Conservation (phyloP, 1,140 invertebrate species). For the Magallana ariakensis region DNA sequence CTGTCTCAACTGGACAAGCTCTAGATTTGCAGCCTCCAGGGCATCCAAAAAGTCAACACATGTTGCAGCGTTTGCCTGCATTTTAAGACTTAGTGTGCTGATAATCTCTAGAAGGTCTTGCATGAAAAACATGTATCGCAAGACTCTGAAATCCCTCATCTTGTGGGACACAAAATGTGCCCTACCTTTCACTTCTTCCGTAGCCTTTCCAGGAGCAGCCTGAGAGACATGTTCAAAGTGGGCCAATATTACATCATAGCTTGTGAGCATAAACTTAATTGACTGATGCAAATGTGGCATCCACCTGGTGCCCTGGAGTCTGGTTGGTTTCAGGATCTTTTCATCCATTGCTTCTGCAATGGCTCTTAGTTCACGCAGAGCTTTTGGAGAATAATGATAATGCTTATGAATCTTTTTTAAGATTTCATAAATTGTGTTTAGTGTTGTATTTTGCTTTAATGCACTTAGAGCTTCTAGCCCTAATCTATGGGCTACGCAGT, state of each 20-base stretch:
- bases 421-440: conserved; percentile 37
- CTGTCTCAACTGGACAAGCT: conserved; percentile 3
- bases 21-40: background rate
- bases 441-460: conserved; percentile 1
- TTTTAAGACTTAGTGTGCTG: background rate
- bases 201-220: background rate
- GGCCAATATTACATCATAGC: conserved; percentile 9
- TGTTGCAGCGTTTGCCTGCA: background rate
- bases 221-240: conserved; percentile 45
- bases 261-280: background rate
- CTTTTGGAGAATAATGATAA: conserved; percentile 52
- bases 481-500: conserved; percentile 44
- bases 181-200: conserved; percentile 30
- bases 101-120: conserved; percentile 20
- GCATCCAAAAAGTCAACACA: background rate
- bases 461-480: conserved; percentile 31
- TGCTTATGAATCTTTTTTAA: conserved; percentile 48
- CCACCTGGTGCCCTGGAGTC: conserved; percentile 43
- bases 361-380: conserved; percentile 40
- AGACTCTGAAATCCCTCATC: conserved; percentile 23
- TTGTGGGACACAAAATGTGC: conserved; percentile 12
- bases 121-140: conserved; percentile 29
- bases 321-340: conserved; percentile 34
- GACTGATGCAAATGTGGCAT: background rate
- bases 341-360: conserved; percentile 39